These are phyloP conservation scores for Grantiella picta DNA, from an alignment of 2,113 vertebrate species.

Conservation along the genomic window DNA sequence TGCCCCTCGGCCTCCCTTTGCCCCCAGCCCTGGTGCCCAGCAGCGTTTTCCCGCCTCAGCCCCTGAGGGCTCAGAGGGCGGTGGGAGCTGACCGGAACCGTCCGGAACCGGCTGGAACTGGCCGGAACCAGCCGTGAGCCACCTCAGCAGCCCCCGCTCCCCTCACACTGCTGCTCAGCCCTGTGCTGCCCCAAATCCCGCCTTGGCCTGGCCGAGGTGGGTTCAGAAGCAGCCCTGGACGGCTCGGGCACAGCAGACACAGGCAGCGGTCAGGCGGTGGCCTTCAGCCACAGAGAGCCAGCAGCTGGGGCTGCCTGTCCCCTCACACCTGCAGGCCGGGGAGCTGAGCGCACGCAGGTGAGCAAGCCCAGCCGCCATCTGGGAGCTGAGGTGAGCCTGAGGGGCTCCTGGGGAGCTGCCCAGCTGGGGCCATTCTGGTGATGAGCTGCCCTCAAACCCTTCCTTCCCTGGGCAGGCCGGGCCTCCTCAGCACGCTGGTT, in stretches of 20 bases:
- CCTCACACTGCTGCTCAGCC: not conserved
- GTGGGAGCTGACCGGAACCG: rapidly evolving
- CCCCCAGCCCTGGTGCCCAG: rapidly evolving
- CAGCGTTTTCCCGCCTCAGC: rapidly evolving
- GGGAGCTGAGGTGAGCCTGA: not conserved
- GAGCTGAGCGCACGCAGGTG: rapidly evolving
- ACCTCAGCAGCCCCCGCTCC: rapidly evolving
- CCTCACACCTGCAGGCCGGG: rapidly evolving
- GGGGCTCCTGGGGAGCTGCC: no score
- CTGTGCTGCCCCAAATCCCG: rapidly evolving
- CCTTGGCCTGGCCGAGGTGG: rapidly evolving
- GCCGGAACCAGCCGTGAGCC: rapidly evolving
- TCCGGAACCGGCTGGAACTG: rapidly evolving
- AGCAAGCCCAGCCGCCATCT: not conserved
- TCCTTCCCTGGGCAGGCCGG: not conserved
- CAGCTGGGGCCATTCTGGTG: not conserved
- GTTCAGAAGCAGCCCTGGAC: rapidly evolving
- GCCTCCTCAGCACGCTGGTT: rapidly evolving
- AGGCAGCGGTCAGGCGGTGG: rapidly evolving
- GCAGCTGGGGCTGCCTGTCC: rapidly evolving
- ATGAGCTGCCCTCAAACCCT: rapidly evolving
- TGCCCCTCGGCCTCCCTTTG: rapidly evolving
- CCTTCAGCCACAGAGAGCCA: rapidly evolving
- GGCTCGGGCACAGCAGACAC: rapidly evolving
- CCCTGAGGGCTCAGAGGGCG: not conserved